Conservation (phyloP, 2,113 vertebrate genomes). For the Petroica traversi region DNA sequence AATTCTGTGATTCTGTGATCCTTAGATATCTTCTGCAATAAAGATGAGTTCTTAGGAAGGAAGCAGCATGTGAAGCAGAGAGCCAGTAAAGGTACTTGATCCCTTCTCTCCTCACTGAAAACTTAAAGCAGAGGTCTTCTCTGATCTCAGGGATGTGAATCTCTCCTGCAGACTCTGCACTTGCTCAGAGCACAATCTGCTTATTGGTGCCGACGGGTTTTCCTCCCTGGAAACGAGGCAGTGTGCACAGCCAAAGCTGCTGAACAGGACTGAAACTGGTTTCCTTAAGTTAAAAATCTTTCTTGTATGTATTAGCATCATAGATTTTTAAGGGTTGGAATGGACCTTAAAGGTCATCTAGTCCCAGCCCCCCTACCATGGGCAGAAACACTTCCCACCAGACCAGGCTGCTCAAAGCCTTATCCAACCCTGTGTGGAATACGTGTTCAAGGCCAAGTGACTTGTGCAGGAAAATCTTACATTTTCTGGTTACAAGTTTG, state of each 20-base stretch:
- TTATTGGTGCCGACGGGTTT: accelerated
- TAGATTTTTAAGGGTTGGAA: background rate
- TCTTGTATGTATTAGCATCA: background rate
- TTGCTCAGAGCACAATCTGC: background rate
- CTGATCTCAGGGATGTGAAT: background rate
- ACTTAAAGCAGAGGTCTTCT: background rate
- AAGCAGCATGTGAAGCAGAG: background rate
- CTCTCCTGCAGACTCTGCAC: background rate
- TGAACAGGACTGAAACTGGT: background rate
- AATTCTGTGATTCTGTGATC: background rate
- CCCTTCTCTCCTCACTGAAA: background rate
- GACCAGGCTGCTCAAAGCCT: background rate
- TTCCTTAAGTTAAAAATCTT: background rate
- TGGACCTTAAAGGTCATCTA: background rate
- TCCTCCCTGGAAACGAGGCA: accelerated
- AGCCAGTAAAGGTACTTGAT: background rate
- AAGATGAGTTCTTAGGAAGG: background rate
- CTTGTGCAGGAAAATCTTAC: background rate
- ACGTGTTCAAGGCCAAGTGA: background rate
- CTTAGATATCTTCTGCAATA: background rate
- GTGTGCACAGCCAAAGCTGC: background rate
- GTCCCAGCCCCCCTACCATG: background rate
- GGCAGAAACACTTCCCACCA: background rate
- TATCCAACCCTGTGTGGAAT: background rate
- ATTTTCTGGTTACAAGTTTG: background rate